A percentile compares a stretch with the other conserved stretches of the same genome.
Conservation (phyloP, 2,888 invertebrate species). For the Oligia strigilis region DNA sequence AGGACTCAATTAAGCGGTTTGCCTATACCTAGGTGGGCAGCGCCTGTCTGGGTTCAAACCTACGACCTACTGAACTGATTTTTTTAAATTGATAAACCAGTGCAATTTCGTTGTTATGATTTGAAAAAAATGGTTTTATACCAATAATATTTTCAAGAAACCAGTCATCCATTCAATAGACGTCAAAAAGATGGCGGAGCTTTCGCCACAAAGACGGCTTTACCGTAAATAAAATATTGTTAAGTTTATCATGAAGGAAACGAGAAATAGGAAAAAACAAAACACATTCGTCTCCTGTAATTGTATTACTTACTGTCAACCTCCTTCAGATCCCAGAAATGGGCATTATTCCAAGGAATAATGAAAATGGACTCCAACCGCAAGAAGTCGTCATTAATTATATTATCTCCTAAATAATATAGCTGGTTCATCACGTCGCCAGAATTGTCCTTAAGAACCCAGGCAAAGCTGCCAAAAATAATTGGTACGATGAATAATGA, state of each 20-base stretch:
- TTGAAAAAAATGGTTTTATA: too few species aligned
- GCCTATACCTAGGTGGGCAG: too few species aligned
- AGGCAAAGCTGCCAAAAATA: slow-evolving; percentile 32
- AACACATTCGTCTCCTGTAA: slow-evolving; percentile 2
- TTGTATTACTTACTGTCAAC: slow-evolving; percentile 29
- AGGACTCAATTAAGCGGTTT: too few species aligned
- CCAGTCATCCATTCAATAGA: not conserved
- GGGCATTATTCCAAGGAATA: slow-evolving; percentile 30
- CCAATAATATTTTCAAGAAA: not conserved
- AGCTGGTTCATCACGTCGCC: slow-evolving; percentile 22
- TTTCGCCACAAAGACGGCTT: not conserved
- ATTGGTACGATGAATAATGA: not conserved
- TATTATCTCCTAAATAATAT: slow-evolving; percentile 41
- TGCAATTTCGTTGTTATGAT: not conserved
- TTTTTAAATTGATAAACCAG: not conserved
- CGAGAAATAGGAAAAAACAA: slow-evolving; percentile 16
- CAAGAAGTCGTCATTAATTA: slow-evolving; percentile 42
- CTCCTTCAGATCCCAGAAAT: slow-evolving; percentile 28
- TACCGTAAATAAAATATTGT: not conserved
- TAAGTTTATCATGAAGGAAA: not conserved
- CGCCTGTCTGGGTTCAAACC: too few species aligned
- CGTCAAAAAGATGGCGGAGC: not conserved
- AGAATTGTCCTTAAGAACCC: slow-evolving; percentile 5
- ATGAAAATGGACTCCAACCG: slow-evolving; percentile 22
- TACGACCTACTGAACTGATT: too few species aligned